These are phyloP conservation scores for Platycercus adscitus DNA, from an alignment of 2,113 vertebrate genomes.

Conservation along the genomic window DNA sequence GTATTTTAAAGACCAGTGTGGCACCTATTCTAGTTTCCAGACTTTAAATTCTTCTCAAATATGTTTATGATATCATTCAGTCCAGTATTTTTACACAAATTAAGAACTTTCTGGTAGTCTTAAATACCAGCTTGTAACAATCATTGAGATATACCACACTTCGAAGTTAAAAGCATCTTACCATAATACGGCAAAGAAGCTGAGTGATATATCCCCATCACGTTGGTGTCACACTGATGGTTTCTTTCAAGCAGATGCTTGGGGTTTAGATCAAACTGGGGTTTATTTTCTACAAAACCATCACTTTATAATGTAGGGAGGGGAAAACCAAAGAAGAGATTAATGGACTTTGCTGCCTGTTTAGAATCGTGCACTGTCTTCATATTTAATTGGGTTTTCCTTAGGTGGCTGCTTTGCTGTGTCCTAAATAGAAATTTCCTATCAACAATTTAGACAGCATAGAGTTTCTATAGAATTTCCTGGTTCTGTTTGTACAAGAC, in stretches of 20 bases:
- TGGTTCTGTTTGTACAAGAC: not conserved
- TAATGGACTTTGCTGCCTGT: not conserved
- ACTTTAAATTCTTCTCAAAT: not conserved
- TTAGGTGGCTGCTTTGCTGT: not conserved
- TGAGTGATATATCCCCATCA: not conserved
- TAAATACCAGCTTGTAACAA: not conserved
- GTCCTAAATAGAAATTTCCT: not conserved
- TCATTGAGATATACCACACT: not conserved
- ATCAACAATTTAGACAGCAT: not conserved
- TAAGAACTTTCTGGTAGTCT: not conserved
- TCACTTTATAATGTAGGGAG: not conserved
- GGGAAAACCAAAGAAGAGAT: not conserved
- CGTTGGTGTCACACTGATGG: not conserved
- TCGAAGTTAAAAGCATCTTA: not conserved
- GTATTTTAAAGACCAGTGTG: not conserved
- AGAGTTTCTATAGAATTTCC: not conserved
- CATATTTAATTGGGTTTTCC: not conserved
- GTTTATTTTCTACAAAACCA: not conserved
- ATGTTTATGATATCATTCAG: not conserved
- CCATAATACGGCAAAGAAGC: not conserved
- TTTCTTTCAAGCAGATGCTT: not conserved
- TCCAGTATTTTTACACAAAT: not conserved
- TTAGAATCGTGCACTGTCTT: not conserved
- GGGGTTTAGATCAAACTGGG: not conserved
- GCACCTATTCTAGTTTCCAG: not conserved